phyloP scores from a whole-genome alignment of 2,113 vertebrate genomes.

The Illadopsis cleaveri region DNA sequence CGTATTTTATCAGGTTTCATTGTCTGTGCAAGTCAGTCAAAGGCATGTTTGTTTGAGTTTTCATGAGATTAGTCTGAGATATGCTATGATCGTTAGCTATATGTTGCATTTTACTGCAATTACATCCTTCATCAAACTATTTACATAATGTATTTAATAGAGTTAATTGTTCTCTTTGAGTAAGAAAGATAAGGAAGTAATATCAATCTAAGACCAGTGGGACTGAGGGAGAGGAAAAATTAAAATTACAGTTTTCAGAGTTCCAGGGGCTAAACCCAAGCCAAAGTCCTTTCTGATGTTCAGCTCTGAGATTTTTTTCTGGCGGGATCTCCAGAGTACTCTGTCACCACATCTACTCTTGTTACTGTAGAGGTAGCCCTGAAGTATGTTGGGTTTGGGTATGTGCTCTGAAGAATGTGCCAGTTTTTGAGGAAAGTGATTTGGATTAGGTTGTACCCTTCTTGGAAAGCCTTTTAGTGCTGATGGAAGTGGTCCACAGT shows the following conservation, averaged over 20 bases:
- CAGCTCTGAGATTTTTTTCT: background rate
- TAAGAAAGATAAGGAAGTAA: background rate
- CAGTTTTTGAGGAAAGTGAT: background rate
- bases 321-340: background rate
- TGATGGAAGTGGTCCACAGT: background rate
- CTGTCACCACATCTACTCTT: background rate
- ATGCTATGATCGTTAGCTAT: background rate
- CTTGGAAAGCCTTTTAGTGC: background rate
- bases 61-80: background rate
- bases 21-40: background rate
- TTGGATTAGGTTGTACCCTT: background rate
- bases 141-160: background rate
- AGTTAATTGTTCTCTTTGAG: background rate
- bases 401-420: background rate
- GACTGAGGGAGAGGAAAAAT: background rate
- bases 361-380: background rate
- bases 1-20: background rate
- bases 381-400: background rate
- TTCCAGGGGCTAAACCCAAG: background rate
- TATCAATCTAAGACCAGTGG: background rate
- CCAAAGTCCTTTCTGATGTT: slow-evolving; percentile 3
- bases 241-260: background rate
- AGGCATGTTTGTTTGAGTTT: background rate
- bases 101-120: background rate
- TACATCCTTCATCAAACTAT: background rate